These are phyloP conservation scores for Halocynthia roretzi DNA, from an alignment of 23 tunicate species.

Conservation along the genomic window DNA sequence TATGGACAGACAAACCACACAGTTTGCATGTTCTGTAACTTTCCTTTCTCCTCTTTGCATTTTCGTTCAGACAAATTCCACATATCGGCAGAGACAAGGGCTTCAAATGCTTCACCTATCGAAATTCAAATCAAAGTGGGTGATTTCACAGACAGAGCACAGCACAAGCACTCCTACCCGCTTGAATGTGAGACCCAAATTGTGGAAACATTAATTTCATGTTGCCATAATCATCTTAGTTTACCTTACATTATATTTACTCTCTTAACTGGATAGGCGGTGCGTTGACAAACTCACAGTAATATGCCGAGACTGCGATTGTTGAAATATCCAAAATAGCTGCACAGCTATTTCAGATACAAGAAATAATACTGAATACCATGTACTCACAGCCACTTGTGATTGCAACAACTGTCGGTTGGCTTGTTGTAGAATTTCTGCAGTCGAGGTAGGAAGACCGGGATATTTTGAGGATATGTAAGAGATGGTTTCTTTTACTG, in stretches of 20 bases:
- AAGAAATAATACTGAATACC: neutral
- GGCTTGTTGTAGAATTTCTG: slow-evolving; percentile 48
- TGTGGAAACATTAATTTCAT: no score
- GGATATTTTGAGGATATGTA: slow-evolving; percentile 28
- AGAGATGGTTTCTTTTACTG: neutral
- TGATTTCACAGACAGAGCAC: no score
- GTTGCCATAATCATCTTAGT: no score
- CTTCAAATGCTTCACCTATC: slow-evolving; percentile 11
- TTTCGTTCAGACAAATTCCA: slow-evolving; percentile 55
- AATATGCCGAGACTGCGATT: neutral
- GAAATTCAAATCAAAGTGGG: no score
- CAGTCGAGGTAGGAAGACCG: slow-evolving; percentile 3
- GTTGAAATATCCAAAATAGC: neutral
- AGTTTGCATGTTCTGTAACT: slow-evolving; percentile 22
- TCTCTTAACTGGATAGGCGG: neutral
- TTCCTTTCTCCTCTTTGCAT: neutral
- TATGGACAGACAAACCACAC: slow-evolving; percentile 65
- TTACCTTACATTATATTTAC: no score
- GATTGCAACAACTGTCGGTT: slow-evolving; percentile 32
- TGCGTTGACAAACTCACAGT: neutral
- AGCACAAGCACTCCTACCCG: no score
- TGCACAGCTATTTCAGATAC: neutral
- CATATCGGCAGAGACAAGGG: slow-evolving; percentile 19
- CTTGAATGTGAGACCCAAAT: no score
- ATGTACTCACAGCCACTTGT: slow-evolving; percentile 9